These are phyloP conservation scores for Oncorhynchus nerka DNA, from an alignment of 2,113 vertebrate genomes.

Conservation along the genomic window DNA sequence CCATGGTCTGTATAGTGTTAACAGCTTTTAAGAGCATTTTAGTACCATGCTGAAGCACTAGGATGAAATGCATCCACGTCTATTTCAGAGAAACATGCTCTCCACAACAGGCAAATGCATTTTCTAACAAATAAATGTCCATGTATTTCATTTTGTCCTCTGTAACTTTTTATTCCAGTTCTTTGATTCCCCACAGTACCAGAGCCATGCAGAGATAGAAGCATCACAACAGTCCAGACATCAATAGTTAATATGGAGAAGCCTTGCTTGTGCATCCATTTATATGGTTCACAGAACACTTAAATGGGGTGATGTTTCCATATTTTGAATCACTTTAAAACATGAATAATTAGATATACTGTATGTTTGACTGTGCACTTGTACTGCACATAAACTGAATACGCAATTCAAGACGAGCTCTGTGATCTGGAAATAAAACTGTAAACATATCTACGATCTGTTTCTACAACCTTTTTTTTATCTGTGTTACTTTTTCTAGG, in stretches of 20 bases:
- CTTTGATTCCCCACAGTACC: conserved; percentile 21
- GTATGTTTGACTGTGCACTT: conserved; percentile 1
- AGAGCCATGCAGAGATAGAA: conserved; percentile 38
- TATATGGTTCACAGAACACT: conserved; percentile 54
- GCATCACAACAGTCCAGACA: conserved; percentile 46
- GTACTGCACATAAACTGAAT: neutral
- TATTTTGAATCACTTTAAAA: conserved; percentile 33
- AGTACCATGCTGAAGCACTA: conserved; percentile 18
- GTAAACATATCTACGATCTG: too few species aligned
- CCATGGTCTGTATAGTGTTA: conserved; percentile 4
- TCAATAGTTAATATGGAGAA: conserved; percentile 60
- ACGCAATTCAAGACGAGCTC: neutral
- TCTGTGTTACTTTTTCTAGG: too few species aligned
- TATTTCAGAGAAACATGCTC: conserved; percentile 26
- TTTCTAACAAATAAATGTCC: conserved; percentile 1
- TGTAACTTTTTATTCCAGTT: conserved; percentile 57
- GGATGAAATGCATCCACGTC: conserved; percentile 30
- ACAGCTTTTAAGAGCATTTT: conserved; percentile 31
- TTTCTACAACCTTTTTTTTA: too few species aligned
- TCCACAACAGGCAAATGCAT: conserved; percentile 16
- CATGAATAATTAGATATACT: conserved; percentile 26
- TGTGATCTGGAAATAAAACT: too few species aligned
- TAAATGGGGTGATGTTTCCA: conserved; percentile 51
- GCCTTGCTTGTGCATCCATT: conserved; percentile 46
- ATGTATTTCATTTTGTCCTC: conserved; percentile 42